Evolutionary conservation across 2,113 vertebrate genomes (phyloP).

Genomic region (Coturnix japonica): DNA sequence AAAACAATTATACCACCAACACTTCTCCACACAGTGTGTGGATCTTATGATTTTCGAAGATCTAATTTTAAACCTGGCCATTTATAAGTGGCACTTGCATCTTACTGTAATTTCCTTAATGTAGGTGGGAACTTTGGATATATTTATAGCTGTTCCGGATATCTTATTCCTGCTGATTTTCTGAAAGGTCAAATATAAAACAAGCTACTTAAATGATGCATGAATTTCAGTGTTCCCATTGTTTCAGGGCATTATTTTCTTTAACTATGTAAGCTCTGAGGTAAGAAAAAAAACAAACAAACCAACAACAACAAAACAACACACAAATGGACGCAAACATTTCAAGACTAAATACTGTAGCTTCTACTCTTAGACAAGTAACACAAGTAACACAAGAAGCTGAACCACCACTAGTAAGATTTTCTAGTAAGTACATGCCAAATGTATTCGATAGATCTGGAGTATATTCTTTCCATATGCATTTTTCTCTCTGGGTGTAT

Average conservation of each 20-base stretch:
- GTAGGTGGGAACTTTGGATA: neutral
- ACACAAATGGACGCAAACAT: neutral
- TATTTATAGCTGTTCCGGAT: neutral
- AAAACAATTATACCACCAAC: neutral
- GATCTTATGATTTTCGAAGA: neutral
- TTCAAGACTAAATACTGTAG: neutral
- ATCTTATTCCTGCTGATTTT: neutral
- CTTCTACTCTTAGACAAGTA: neutral
- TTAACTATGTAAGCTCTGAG: neutral
- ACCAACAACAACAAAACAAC: neutral
- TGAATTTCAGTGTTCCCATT: neutral
- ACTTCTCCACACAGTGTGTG: neutral
- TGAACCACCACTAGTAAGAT: neutral
- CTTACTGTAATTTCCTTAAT: neutral
- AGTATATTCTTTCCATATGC: neutral
- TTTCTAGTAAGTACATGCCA: neutral
- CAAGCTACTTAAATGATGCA: neutral
- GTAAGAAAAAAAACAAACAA: too few relatives aligned
- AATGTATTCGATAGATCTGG: neutral
- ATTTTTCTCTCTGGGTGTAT: neutral
- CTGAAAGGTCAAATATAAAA: neutral
- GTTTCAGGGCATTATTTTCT: neutral
- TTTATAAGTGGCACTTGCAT: neutral
- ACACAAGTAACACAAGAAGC: neutral
- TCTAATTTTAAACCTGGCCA: constrained; percentile 2